Percentiles rank a stretch among this genome's conserved stretches.
phyloP scores from a whole-genome alignment of 2,113 vertebrate genomes.

The Terrapene triunguis region DNA sequence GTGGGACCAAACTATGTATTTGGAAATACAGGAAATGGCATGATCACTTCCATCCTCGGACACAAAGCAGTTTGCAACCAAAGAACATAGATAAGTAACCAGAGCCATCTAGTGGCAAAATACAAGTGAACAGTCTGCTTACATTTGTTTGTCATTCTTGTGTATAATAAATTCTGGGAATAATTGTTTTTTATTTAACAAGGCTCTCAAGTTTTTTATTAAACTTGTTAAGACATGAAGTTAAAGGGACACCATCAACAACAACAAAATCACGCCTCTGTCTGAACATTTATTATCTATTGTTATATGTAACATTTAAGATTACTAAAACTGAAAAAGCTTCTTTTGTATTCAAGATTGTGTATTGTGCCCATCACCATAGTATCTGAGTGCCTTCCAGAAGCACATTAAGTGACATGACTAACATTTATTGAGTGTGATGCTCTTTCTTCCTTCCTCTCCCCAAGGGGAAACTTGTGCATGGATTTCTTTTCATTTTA shows the following conservation, averaged over 20 bases:
- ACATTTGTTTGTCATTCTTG: background rate
- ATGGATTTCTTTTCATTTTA: background rate
- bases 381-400: background rate
- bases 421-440: background rate
- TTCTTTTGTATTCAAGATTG: background rate
- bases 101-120: conserved; percentile 60
- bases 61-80: background rate
- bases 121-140: rapidly evolving
- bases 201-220: background rate
- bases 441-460: background rate
- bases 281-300: background rate
- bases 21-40: background rate
- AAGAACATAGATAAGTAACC: rapidly evolving
- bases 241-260: background rate
- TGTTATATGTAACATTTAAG: background rate
- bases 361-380: background rate
- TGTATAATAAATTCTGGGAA: background rate
- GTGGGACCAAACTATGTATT: background rate
- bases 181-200: conserved; percentile 1
- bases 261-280: background rate
- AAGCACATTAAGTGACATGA: background rate
- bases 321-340: background rate
- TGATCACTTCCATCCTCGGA: rapidly evolving
- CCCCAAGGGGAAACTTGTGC: background rate
- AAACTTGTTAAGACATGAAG: background rate